Conservation (phyloP, 2,113 vertebrate species). For the Platysternon megacephalum region DNA sequence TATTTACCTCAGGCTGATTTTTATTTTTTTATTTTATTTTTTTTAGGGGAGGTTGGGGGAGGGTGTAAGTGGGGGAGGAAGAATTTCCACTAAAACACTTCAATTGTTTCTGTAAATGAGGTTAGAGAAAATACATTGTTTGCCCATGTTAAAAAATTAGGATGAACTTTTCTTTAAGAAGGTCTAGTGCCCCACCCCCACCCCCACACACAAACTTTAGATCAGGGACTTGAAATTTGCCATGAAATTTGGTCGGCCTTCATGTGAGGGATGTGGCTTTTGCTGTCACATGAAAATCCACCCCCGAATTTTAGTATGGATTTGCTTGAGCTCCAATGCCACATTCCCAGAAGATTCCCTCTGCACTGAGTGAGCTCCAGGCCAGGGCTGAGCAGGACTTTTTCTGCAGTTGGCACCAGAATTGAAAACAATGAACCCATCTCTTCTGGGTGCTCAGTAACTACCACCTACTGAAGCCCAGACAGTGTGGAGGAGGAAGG, state of each 20-base stretch:
- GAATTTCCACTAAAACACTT: too few relatives aligned
- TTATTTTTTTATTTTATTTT: too few relatives aligned
- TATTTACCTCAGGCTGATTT: not conserved
- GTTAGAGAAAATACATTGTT: not conserved
- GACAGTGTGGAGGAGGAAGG: not conserved
- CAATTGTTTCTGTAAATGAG: not conserved
- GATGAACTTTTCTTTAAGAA: not conserved
- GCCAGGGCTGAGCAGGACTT: not conserved
- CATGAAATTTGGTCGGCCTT: not conserved
- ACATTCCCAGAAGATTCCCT: accelerated
- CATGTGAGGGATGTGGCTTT: not conserved
- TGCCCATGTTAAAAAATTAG: not conserved
- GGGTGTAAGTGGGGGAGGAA: too few relatives aligned
- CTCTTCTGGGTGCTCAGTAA: not conserved
- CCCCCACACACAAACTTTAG: not conserved
- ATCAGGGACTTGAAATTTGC: not conserved
- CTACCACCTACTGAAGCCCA: not conserved
- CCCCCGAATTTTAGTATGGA: not conserved
- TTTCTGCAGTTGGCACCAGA: not conserved
- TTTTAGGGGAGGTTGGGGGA: too few relatives aligned
- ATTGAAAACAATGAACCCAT: not conserved
- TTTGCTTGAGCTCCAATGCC: not conserved
- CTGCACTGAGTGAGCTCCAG: not conserved
- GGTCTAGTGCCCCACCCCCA: not conserved
- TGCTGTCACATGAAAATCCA: not conserved